Evolutionary conservation across 2,888 invertebrate species (phyloP).

Genomic region (Archips crataeganus): DNA sequence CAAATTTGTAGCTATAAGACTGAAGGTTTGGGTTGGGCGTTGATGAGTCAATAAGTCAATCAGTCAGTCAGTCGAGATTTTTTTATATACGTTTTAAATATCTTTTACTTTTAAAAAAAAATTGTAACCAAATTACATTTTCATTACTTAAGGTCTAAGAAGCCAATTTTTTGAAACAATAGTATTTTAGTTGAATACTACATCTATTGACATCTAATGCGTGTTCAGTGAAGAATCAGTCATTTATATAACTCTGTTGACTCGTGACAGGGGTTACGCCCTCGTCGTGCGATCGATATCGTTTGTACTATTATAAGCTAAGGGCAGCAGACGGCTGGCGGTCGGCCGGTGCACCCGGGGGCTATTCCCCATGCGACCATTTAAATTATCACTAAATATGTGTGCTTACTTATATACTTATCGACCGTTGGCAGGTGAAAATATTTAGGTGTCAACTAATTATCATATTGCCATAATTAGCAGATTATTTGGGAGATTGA

Average conservation of each 20-base stretch:
- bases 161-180: neutral
- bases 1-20: no score
- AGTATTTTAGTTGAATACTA: neutral
- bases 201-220: neutral
- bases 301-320: constrained; percentile 52
- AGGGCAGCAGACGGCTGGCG: constrained; percentile 44
- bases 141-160: neutral
- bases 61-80: no score
- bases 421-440: neutral
- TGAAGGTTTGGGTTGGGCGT: no score
- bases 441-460: neutral
- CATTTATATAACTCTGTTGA: constrained; percentile 43
- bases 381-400: constrained; percentile 20
- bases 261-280: constrained; percentile 51
- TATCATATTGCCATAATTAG: neutral
- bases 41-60: no score
- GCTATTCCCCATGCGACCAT: constrained; percentile 39
- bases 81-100: no score
- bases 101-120: neutral
- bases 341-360: constrained; percentile 50
- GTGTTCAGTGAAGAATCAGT: constrained; percentile 16
- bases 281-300: constrained; percentile 55
- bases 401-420: neutral
- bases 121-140: neutral
- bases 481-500: neutral